phyloP scores from a whole-genome alignment of 2,888 invertebrate species.

The Geophilus truncorum region DNA sequence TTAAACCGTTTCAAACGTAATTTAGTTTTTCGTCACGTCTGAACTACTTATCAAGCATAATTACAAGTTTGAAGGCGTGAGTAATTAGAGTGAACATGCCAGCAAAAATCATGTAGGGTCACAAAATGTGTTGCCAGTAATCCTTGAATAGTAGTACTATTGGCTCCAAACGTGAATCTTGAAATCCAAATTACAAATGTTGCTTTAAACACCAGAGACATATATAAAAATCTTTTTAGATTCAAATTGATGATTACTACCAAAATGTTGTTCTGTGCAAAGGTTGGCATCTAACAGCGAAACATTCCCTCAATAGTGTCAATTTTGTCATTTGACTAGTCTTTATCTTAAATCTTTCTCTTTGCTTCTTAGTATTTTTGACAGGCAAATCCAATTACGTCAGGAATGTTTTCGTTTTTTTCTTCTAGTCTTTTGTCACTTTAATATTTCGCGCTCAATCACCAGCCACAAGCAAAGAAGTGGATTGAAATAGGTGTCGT shows the following conservation, averaged over 20 bases:
- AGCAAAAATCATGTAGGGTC: no score
- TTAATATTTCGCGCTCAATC: conserved; percentile 27
- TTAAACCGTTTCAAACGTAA: no score
- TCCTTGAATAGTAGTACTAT: no score
- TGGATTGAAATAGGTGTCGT: conserved; percentile 13
- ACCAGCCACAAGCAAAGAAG: neutral
- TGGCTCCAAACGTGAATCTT: no score
- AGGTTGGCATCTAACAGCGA: neutral
- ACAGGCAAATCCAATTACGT: conserved; percentile 15
- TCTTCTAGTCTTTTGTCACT: neutral
- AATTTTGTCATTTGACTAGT: neutral
- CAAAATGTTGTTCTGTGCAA: neutral
- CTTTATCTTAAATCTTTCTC: neutral
- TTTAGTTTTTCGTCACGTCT: no score
- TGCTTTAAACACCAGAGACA: no score
- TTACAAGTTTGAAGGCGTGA: no score
- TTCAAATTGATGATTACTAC: neutral
- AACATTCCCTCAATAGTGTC: neutral
- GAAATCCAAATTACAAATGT: no score
- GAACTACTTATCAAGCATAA: no score
- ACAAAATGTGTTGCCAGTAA: no score
- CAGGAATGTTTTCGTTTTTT: neutral
- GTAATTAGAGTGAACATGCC: no score
- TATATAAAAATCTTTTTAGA: no score
- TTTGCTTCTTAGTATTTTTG: neutral